Evolutionary conservation across 2,888 invertebrate genomes (phyloP), one percentile per base, ranked within the genome.

Genomic region (Parnassius smintheus): DNA sequence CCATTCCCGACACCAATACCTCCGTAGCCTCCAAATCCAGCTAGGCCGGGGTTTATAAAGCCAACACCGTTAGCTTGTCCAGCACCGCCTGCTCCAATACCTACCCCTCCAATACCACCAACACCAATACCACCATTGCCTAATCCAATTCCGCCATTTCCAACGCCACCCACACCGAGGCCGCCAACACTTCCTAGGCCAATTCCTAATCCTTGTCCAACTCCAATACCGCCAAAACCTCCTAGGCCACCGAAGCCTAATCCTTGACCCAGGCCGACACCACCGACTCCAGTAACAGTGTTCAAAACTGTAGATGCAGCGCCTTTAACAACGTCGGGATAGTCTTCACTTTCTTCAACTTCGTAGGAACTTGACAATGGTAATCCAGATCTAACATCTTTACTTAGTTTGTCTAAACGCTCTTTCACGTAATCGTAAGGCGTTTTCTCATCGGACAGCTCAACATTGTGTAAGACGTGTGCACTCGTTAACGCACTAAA

Each of bases 301-400:
- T 88, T 88, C 51, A 89, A 67, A 66, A 90, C 79, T 41, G 76
- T 70, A 41, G 91, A 89, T 11, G 90, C 91, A n/a, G 90, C 88
- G 74, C 86, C 88, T 72, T 87, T 82, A 4, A 88, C 74, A 25
- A 83, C 76, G 65, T 91, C 91, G 12, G 93, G 93, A 73, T 93
- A 93, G 73, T 93, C 93, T 65, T 86, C 91, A 77, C 93, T 92
- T 82, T 93, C 93, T 77, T 93, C 92, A 49, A 93, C 92, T 81
- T 93, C 93, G 71, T 93, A 94, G 48, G 92, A 92, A 62, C 81
- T 87, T 1, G 93, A 88, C 49, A 89, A 61, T 35, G 90, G 90
- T 66, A 89, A 56, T 72, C 91, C 91, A 65, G 82, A 73, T 65
- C 72, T 82, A 9, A 72, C 66, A 62, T 91, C 88, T 22, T 78